A percentile compares a stretch with the other conserved stretches of the same genome.
Evolutionary conservation across 2,113 vertebrate species (phyloP).

Genomic region (Sorex araneus): DNA sequence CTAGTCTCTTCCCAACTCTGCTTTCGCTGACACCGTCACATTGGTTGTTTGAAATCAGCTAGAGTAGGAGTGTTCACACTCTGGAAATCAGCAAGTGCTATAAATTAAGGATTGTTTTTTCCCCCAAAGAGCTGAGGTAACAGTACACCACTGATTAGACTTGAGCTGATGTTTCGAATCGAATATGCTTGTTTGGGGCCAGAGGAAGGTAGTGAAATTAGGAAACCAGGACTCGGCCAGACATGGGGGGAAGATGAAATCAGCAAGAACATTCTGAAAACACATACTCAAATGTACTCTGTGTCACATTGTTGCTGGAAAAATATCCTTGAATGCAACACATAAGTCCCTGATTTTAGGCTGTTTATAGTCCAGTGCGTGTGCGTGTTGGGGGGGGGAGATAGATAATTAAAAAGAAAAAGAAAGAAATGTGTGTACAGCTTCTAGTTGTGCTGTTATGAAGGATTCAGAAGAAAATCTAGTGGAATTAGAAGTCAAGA

Average conservation of each 20-base stretch:
- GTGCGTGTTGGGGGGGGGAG: not conserved
- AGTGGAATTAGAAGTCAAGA: not conserved
- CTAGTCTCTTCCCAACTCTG: slow-evolving; percentile 2
- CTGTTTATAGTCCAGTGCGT: not conserved
- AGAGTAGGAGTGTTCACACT: not conserved
- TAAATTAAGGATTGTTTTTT: not conserved
- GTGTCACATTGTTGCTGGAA: not conserved
- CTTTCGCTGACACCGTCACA: not conserved
- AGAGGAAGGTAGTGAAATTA: not conserved
- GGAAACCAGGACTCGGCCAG: not conserved
- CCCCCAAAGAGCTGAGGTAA: not conserved
- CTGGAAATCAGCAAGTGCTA: slow-evolving; percentile 2
- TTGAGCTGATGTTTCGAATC: not conserved
- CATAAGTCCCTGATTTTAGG: not conserved
- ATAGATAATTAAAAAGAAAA: not conserved
- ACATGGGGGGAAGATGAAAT: not conserved
- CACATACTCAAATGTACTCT: not conserved
- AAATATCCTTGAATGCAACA: not conserved
- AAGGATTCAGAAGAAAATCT: slow-evolving; percentile 6
- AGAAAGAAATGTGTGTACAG: not conserved
- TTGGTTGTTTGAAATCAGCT: not conserved
- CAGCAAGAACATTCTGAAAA: not conserved
- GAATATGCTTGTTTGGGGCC: not conserved
- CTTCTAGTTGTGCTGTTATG: not conserved
- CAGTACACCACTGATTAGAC: not conserved